Evolutionary conservation across 2,888 invertebrate genomes (phyloP).

Genomic region (Euclidia mi): DNA sequence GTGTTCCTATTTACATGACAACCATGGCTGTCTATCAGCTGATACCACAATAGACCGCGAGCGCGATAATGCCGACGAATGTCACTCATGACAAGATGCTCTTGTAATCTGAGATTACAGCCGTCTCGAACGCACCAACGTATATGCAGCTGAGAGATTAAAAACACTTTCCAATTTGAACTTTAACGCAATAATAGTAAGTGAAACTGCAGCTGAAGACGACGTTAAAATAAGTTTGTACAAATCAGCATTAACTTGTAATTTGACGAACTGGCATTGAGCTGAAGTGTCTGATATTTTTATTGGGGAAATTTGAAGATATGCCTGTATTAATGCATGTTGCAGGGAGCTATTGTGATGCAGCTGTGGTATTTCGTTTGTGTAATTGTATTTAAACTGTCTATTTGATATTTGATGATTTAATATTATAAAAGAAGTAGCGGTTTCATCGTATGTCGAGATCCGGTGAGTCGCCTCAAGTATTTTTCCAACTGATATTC

Average conservation of each 20-base stretch:
- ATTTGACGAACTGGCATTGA: constrained; percentile 36
- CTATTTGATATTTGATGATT: neutral
- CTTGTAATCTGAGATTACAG: constrained; percentile 54
- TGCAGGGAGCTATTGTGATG: neutral
- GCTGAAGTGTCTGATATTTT: constrained; percentile 36
- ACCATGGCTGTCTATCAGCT: constrained; percentile 49
- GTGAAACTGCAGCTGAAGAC: neutral
- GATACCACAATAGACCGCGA: constrained; percentile 51
- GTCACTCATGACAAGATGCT: constrained; percentile 48
- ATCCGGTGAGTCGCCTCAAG: no score
- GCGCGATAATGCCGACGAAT: constrained; percentile 44
- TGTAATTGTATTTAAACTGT: neutral
- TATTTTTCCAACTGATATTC: no score
- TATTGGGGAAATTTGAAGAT: constrained; percentile 23
- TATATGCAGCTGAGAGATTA: neutral
- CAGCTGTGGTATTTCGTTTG: neutral
- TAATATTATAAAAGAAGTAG: neutral
- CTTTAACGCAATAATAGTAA: neutral
- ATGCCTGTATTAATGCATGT: constrained; percentile 1
- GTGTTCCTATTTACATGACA: constrained; percentile 50
- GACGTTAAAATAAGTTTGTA: constrained; percentile 9
- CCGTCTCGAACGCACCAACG: constrained; percentile 25
- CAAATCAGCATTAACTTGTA: constrained; percentile 33
- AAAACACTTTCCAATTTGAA: constrained; percentile 4
- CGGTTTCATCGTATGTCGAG: no score